phyloP scores from a whole-genome alignment of 1,140 invertebrate genomes.

The Drosophila repletoides region DNA sequence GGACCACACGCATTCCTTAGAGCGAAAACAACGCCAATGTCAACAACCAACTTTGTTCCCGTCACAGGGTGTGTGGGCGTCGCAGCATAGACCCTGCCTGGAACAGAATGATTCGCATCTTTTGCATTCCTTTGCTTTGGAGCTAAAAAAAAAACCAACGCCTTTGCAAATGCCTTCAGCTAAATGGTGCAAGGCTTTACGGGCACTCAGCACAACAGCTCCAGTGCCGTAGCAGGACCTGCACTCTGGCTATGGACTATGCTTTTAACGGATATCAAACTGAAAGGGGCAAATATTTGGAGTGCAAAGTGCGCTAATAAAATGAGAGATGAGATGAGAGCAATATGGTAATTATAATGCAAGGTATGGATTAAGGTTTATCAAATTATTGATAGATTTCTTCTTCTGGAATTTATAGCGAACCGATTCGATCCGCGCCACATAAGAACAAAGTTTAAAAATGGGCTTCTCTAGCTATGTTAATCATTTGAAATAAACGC shows the following conservation, averaged over 20 bases:
- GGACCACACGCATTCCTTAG: background rate
- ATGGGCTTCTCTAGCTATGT: no score
- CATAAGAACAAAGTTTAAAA: no score
- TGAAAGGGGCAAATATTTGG: background rate
- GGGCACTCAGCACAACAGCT: background rate
- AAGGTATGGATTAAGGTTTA: no score
- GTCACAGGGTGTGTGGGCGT: slow-evolving; percentile 4
- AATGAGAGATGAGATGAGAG: no score
- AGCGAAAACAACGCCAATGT: slow-evolving; percentile 6
- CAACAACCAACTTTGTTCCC: slow-evolving; percentile 1
- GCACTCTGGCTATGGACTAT: background rate
- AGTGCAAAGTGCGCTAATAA: background rate
- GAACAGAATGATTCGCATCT: background rate
- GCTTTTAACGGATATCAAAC: background rate
- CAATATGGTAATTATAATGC: no score
- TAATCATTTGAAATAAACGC: no score
- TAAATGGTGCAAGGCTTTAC: background rate
- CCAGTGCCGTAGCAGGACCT: background rate
- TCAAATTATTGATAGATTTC: no score
- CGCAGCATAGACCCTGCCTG: no score
- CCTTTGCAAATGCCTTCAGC: background rate
- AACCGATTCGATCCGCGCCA: no score
- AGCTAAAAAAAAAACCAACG: background rate
- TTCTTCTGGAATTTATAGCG: no score
- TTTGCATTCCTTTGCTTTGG: background rate